These are phyloP conservation scores for Lingula anatina DNA, from an alignment of 2,888 invertebrate species.

Conservation along the genomic window DNA sequence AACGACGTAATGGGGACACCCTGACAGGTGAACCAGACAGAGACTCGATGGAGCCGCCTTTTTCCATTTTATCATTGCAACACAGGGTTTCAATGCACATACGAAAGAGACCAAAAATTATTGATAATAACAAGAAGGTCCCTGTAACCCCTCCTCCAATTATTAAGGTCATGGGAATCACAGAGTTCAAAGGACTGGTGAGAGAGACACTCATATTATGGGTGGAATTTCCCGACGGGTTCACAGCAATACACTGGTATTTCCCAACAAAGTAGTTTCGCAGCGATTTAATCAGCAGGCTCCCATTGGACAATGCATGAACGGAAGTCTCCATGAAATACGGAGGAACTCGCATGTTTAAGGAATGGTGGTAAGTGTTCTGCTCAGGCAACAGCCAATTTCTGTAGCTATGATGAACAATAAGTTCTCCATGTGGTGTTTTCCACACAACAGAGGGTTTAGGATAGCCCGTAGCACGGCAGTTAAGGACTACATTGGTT, in stretches of 20 bases:
- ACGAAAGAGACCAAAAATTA: slow-evolving; percentile 24
- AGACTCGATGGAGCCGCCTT: background rate
- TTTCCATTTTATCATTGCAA: too few species aligned
- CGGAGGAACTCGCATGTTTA: too few species aligned
- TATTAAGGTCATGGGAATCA: slow-evolving; percentile 20
- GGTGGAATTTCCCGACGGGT: slow-evolving; percentile 22
- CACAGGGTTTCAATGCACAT: slow-evolving; percentile 10
- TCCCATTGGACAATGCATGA: slow-evolving; percentile 13
- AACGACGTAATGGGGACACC: too few species aligned
- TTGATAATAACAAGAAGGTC: slow-evolving; percentile 19
- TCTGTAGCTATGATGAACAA: too few species aligned
- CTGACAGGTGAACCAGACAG: too few species aligned
- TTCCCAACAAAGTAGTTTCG: slow-evolving; percentile 30
- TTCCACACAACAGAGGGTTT: slow-evolving; percentile 29
- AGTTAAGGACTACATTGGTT: slow-evolving; percentile 17
- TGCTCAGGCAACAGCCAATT: too few species aligned
- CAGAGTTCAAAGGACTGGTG: slow-evolving; percentile 9
- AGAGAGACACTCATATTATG: slow-evolving; percentile 17
- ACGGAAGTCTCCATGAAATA: too few species aligned
- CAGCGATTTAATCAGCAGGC: slow-evolving; percentile 23
- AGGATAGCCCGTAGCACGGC: slow-evolving; percentile 20
- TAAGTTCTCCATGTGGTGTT: slow-evolving; percentile 32
- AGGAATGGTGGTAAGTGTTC: too few species aligned
- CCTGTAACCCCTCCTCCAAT: slow-evolving; percentile 21
- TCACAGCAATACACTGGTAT: slow-evolving; percentile 30